Evolutionary conservation across 1,140 invertebrate genomes (phyloP), one percentile per base, ranked within the genome.

Genomic region (Macrocentrus cingulum): DNA sequence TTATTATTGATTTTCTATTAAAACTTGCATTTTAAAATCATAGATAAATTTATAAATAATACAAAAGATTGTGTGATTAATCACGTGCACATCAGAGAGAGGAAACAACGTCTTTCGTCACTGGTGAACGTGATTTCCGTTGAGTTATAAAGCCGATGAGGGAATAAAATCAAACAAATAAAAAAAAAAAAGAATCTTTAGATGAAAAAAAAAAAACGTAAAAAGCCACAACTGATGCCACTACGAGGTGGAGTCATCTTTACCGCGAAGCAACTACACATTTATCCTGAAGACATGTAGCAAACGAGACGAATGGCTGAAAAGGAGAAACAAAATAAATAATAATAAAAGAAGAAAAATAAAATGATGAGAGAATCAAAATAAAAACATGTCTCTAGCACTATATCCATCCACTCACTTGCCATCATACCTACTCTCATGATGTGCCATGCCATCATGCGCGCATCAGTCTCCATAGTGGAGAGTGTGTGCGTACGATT

Each of bases 331-430:
- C 19, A 46, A 46, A 23, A 13, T 23, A 46, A 46, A 46, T 11
- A 39, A 1, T 13, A 39, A 39, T 13, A 39, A 13, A 1, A n/a
- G 16, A 13, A 46, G 19, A 4, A 23, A 46, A 46, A 20, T 20
- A 46, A 20, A 16, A 42, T 5, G 4, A n/a, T n/a, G 15, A 39
- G 32, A 39, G 15, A 15, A 29, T 29, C 15, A 39, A 42, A 42
- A 42, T 42, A 42, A 42, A 42, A 42, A 42, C 41, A 42, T 8
- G 41, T 16, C 41, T 42, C 41, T 16, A 42, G 41, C 16, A 42
- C 41, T 42, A 29, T 29, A 29, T 29, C 9, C 9, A 29, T 29
- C n/a, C n/a, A n/a, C n/a, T n/a, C n/a, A n/a, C n/a, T n/a, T n/a
- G n/a, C n/a, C n/a, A n/a, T n/a, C n/a, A n/a, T n/a, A n/a, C n/a